Evolutionary conservation across 2,113 vertebrate genomes (phyloP).

Genomic region (Urocolius indicus): DNA sequence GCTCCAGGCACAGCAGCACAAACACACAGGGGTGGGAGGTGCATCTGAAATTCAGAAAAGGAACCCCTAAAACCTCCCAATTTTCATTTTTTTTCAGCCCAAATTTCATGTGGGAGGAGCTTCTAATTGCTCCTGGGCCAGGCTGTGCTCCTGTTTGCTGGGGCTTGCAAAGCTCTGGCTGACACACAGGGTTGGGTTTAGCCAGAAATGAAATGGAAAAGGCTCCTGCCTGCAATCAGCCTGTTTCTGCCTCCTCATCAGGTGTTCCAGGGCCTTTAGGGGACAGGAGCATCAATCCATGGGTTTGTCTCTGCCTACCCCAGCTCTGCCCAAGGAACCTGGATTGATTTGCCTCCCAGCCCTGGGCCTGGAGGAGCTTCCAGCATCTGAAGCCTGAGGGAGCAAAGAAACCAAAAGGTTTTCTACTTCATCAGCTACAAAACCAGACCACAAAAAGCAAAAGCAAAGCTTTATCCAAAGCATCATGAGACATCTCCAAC

Average conservation of each 20-base stretch:
- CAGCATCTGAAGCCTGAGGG: neutral
- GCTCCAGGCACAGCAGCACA: neutral
- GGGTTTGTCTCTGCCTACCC: neutral
- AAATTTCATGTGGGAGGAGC: neutral
- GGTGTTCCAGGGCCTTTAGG: fast-evolving
- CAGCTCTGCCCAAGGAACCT: fast-evolving
- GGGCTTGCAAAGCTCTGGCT: neutral
- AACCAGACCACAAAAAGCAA: neutral
- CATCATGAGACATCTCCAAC: neutral
- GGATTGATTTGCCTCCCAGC: neutral
- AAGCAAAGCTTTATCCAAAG: neutral
- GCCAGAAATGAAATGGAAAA: neutral
- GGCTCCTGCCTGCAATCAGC: neutral
- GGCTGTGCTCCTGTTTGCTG: fast-evolving
- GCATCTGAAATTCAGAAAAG: neutral
- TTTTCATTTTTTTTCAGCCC: neutral
- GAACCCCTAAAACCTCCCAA: neutral
- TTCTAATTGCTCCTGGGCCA: neutral
- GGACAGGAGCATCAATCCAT: neutral
- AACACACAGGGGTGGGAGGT: neutral
- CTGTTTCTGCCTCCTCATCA: neutral
- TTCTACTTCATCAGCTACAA: neutral
- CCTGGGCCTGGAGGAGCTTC: too few relatives aligned
- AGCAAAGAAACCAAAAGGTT: neutral
- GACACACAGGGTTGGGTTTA: fast-evolving